phyloP scores from a whole-genome alignment of 2,888 invertebrate species.

The Pharmacophagus antenor region DNA sequence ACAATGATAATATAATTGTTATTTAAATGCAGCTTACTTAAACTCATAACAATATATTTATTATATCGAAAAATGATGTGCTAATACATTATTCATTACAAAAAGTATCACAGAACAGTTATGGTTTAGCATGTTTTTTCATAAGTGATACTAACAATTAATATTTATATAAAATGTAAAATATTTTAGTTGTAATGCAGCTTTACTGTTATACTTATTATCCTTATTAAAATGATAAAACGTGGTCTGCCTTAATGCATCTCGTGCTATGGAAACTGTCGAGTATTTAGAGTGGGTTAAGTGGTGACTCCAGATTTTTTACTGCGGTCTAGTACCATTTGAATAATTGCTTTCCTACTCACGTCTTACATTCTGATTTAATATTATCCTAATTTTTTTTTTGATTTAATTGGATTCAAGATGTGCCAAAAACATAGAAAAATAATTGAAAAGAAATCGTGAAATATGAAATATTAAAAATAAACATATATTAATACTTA shows the following conservation, averaged over 20 bases:
- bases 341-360: not conserved
- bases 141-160: not conserved
- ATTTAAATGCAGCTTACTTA: too few species aligned
- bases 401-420: not conserved
- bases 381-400: not conserved
- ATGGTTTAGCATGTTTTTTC: too few species aligned
- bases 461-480: too few species aligned
- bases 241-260: slow-evolving; percentile 4
- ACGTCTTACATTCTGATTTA: not conserved
- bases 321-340: not conserved
- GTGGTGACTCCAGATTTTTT: slow-evolving; percentile 15
- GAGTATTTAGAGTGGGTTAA: slow-evolving; percentile 12
- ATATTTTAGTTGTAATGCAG: slow-evolving; percentile 1
- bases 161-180: not conserved
- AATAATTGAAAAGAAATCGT: too few species aligned
- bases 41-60: too few species aligned
- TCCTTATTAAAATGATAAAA: slow-evolving; percentile 24
- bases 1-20: too few species aligned
- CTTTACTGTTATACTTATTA: slow-evolving; percentile 7
- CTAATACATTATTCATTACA: too few species aligned
- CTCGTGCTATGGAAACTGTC: slow-evolving; percentile 10
- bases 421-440: not conserved
- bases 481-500: too few species aligned
- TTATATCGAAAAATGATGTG: too few species aligned
- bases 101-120: too few species aligned